A percentile compares a stretch with the other conserved stretches of the same genome.
Evolutionary conservation across 2,888 invertebrate genomes (phyloP).

Genomic region (Flexamia atlantica): DNA sequence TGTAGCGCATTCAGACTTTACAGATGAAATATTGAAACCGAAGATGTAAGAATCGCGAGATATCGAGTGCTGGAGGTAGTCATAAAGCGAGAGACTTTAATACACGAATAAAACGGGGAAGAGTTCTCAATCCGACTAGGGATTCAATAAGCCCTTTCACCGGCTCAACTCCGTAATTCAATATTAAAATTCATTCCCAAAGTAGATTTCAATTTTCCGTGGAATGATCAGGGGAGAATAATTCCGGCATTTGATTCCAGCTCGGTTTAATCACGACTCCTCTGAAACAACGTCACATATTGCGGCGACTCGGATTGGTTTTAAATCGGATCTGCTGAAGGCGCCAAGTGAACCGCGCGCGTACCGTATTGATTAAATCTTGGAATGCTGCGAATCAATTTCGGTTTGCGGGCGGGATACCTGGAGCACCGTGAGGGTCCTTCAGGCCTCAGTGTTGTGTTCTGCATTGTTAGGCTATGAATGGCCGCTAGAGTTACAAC

Average conservation of each 20-base stretch:
- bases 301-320: conserved; percentile 24
- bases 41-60: conserved; percentile 36
- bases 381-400: conserved; percentile 42
- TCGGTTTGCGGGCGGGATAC: conserved; percentile 13
- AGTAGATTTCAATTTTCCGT: conserved; percentile 49
- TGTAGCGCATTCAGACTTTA: not conserved
- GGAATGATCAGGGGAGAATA: conserved; percentile 27
- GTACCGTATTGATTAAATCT: conserved; percentile 47
- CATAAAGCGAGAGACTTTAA: conserved; percentile 45
- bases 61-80: not conserved
- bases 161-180: conserved; percentile 43
- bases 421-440: not conserved
- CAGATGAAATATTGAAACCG: not conserved
- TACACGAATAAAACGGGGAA: conserved; percentile 45
- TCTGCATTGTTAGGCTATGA: not conserved
- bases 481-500: too few relatives aligned
- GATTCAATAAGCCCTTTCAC: conserved; percentile 53
- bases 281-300: conserved; percentile 49
- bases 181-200: conserved; percentile 53
- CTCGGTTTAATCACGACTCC: conserved; percentile 24
- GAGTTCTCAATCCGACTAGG: conserved; percentile 48
- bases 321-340: conserved; percentile 52
- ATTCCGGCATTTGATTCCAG: not conserved
- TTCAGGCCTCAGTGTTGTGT: not conserved
- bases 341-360: conserved; percentile 39